Evolutionary conservation across 2,113 vertebrate genomes (phyloP).

Genomic region (Ivindomyrus marchei): DNA sequence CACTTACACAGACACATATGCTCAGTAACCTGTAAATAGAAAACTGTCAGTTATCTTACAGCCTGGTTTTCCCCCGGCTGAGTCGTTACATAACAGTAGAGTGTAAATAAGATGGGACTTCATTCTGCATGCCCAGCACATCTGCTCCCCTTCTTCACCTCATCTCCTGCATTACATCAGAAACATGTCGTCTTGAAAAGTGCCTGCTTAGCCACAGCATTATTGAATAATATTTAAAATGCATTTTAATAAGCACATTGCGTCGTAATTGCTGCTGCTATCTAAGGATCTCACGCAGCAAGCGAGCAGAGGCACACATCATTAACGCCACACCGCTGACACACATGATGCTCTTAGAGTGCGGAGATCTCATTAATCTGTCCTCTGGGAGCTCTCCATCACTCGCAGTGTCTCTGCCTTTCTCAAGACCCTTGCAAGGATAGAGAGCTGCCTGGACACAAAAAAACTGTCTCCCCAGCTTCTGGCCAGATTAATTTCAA

Average conservation of each 20-base stretch:
- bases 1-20: not conserved
- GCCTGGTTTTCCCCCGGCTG: not conserved
- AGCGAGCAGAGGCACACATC: not conserved
- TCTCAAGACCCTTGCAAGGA: slow-evolving; percentile 35
- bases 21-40: not conserved
- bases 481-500: slow-evolving; percentile 62
- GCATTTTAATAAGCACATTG: not conserved
- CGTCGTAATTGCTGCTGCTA: not conserved
- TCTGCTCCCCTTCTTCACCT: not conserved
- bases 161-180: not conserved
- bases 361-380: slow-evolving; percentile 57
- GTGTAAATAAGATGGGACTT: not conserved
- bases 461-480: slow-evolving; percentile 40
- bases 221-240: slow-evolving; percentile 8
- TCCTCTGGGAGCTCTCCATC: slow-evolving; percentile 42
- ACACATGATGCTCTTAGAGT: slow-evolving; percentile 37
- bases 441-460: slow-evolving; percentile 21
- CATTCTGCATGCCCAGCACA: not conserved
- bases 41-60: not conserved
- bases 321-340: slow-evolving; percentile 28
- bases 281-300: not conserved
- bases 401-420: slow-evolving; percentile 37
- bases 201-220: not conserved
- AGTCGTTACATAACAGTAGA: not conserved
- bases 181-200: not conserved